These are phyloP conservation scores for Hassar affinis DNA, from an alignment of 2,113 vertebrate species.

Conservation along the genomic window DNA sequence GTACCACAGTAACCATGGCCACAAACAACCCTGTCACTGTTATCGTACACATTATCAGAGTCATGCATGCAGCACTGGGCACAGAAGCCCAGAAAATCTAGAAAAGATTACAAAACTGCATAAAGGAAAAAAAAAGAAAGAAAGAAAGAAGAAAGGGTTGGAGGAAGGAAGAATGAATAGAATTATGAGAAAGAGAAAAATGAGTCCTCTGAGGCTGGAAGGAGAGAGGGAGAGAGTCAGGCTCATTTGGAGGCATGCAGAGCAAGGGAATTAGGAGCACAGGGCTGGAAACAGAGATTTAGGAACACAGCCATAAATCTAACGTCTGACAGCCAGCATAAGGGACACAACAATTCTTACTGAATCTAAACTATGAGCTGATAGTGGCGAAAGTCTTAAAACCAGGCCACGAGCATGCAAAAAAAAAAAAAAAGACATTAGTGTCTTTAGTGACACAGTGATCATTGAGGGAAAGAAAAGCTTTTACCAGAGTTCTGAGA, in stretches of 20 bases:
- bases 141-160: not conserved
- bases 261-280: conserved; percentile 37
- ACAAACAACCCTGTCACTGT: not conserved
- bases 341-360: conserved; percentile 40
- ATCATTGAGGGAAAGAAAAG: not conserved
- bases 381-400: conserved; percentile 15
- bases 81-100: no score
- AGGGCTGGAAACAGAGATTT: conserved; percentile 42
- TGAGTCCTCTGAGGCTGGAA: conserved; percentile 56
- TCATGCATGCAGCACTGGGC: not conserved
- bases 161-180: conserved; percentile 12
- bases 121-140: not conserved
- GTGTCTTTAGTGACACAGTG: not conserved
- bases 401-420: conserved; percentile 1
- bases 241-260: conserved; percentile 47
- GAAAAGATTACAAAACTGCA: conserved; percentile 1
- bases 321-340: conserved; percentile 35
- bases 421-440: not conserved
- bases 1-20: not conserved
- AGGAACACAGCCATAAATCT: conserved; percentile 42
- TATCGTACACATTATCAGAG: not conserved
- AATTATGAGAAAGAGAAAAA: conserved; percentile 47
- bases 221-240: conserved; percentile 47
- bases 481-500: not conserved
- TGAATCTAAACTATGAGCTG: conserved; percentile 27